Evolutionary conservation across 1,140 invertebrate genomes (phyloP).

Genomic region (Ceratina australensis): DNA sequence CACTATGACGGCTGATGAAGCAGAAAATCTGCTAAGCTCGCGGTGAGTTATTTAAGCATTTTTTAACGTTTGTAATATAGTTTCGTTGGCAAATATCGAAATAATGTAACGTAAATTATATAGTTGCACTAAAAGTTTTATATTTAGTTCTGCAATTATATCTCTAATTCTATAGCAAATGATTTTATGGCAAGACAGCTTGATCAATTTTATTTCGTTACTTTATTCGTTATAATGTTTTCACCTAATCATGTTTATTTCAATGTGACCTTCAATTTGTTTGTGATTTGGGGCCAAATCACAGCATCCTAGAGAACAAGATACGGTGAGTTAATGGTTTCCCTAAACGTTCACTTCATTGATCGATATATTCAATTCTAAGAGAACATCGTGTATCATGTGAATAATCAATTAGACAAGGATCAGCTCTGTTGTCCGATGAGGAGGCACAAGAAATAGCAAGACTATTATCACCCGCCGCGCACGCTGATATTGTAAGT

Average conservation of each 20-base stretch:
- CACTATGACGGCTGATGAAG: slow-evolving; percentile 91
- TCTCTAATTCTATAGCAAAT: slow-evolving; percentile 34
- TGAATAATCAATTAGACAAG: slow-evolving; percentile 81
- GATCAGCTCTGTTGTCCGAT: slow-evolving; percentile 86
- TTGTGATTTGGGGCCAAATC: slow-evolving; percentile 45
- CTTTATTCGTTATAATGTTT: slow-evolving; percentile 56
- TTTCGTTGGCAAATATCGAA: neutral
- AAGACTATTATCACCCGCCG: slow-evolving; percentile 84
- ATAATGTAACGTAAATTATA: slow-evolving; percentile 7
- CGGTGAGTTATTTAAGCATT: slow-evolving; percentile 80
- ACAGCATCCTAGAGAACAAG: slow-evolving; percentile 89
- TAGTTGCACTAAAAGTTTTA: slow-evolving; percentile 7
- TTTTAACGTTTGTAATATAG: too few species aligned
- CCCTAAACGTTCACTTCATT: slow-evolving; percentile 36
- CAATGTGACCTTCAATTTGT: slow-evolving; percentile 52
- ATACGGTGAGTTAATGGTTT: slow-evolving; percentile 83
- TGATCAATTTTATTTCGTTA: slow-evolving; percentile 42
- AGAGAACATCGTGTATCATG: slow-evolving; percentile 31
- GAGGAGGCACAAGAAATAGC: slow-evolving; percentile 93
- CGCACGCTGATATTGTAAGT: slow-evolving; percentile 59
- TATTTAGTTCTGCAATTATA: slow-evolving; percentile 11
- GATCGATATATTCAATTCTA: slow-evolving; percentile 23
- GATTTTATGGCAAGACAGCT: slow-evolving; percentile 37
- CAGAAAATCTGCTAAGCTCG: slow-evolving; percentile 89
- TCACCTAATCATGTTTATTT: slow-evolving; percentile 58